Evolutionary conservation across 2,888 invertebrate genomes (phyloP).

Genomic region (Stenodema calcarata): DNA sequence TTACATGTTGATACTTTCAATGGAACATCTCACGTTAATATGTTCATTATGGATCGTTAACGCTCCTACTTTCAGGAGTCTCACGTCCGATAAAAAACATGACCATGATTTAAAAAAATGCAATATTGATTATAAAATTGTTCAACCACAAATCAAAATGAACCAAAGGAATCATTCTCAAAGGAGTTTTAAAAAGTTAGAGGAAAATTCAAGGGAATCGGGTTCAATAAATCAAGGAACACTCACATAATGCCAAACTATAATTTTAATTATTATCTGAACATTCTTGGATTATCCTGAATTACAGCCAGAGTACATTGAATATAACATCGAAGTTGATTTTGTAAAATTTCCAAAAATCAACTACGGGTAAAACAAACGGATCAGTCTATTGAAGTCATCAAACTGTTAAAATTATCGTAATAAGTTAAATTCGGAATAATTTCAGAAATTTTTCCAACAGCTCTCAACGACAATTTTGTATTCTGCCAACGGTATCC

Average conservation of each 20-base stretch:
- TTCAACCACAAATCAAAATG: too few relatives aligned
- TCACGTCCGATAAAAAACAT: too few relatives aligned
- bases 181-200: too few relatives aligned
- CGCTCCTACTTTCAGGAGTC: too few relatives aligned
- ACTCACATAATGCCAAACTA: constrained; percentile 23
- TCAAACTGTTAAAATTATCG: neutral
- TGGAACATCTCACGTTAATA: too few relatives aligned
- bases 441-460: constrained; percentile 17
- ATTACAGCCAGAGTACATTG: neutral
- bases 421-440: neutral
- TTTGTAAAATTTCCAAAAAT: neutral
- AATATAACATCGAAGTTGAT: neutral
- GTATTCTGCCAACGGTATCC: constrained; percentile 3
- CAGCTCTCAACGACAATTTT: constrained; percentile 24
- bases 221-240: neutral
- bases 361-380: neutral
- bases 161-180: too few relatives aligned
- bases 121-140: too few relatives aligned
- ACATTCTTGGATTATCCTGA: constrained; percentile 1
- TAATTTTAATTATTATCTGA: constrained; percentile 30
- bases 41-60: too few relatives aligned
- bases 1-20: too few relatives aligned
- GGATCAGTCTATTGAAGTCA: constrained; percentile 26
- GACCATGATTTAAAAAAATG: too few relatives aligned
- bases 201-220: neutral